These are phyloP conservation scores for Heliopora coerulea DNA, from an alignment of 92 coral and sea anemone species.

Conservation along the genomic window DNA sequence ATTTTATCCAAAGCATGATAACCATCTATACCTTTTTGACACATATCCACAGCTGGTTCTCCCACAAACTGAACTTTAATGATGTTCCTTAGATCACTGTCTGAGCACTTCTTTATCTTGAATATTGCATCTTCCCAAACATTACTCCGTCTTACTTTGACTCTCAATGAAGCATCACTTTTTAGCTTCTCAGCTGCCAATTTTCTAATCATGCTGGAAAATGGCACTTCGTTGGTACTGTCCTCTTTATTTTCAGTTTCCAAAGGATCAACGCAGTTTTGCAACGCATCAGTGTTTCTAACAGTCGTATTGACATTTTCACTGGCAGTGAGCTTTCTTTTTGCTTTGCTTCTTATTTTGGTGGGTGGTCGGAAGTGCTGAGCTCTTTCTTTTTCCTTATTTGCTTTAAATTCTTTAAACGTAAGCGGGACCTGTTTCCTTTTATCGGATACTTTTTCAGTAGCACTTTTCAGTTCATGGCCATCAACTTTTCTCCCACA, in stretches of 20 bases:
- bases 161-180: constrained; percentile 43
- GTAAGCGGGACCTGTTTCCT: not conserved
- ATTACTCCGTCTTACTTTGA: constrained; percentile 44
- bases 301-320: constrained; percentile 44
- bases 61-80: constrained; percentile 45
- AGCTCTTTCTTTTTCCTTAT: constrained; percentile 43
- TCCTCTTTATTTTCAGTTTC: constrained; percentile 9
- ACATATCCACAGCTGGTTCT: constrained; percentile 44
- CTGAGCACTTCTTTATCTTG: constrained; percentile 40
- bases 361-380: constrained; percentile 38
- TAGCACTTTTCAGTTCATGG: not conserved
- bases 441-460: not conserved
- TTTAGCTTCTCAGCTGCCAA: constrained; percentile 42
- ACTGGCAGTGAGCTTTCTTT: constrained; percentile 14
- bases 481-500: constrained; percentile 17
- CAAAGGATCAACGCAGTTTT: not conserved
- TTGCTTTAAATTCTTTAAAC: constrained; percentile 36
- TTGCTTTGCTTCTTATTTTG: constrained; percentile 36
- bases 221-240: constrained; percentile 14
- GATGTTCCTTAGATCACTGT: constrained; percentile 21
- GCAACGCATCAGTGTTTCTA: constrained; percentile 29
- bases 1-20: too few species aligned
- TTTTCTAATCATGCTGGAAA: constrained; percentile 25
- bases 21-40: too few species aligned
- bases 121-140: constrained; percentile 41